Evolutionary conservation across 2,888 invertebrate genomes (phyloP).

Genomic region (Agonopterix alstromeriana): DNA sequence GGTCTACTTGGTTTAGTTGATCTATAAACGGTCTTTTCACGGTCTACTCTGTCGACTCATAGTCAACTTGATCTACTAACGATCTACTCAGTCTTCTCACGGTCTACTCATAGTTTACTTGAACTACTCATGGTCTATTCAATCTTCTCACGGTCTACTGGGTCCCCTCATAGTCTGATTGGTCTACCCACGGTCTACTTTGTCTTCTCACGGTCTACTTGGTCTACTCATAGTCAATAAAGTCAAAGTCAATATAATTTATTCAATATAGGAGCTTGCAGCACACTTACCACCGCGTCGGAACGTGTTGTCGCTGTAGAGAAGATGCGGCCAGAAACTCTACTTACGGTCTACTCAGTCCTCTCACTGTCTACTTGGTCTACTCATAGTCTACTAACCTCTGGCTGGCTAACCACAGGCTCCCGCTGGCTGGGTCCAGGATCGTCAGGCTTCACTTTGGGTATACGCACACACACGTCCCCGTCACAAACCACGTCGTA

Average conservation of each 20-base stretch:
- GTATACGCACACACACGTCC: constrained; percentile 59
- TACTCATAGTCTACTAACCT: not conserved
- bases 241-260: too few species aligned
- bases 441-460: constrained; percentile 23
- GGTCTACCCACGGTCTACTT: not conserved
- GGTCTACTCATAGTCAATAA: too few species aligned
- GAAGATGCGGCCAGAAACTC: too few species aligned
- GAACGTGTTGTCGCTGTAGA: too few species aligned
- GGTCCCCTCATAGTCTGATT: not conserved
- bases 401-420: not conserved
- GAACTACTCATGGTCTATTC: not conserved
- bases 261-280: too few species aligned
- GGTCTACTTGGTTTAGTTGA: too few species aligned
- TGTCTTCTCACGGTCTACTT: not conserved
- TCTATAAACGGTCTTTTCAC: not conserved
- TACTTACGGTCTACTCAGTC: not conserved
- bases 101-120: not conserved
- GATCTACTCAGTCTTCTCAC: not conserved
- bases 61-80: not conserved
- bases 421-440: constrained; percentile 37
- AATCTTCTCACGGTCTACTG: not conserved
- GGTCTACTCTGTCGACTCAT: not conserved
- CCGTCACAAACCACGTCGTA: constrained; percentile 70
- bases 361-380: not conserved
- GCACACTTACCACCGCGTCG: too few species aligned